These are phyloP conservation scores for Sebastes iracundus DNA, from an alignment of 2,797 vertebrate genomes.

Conservation along the genomic window DNA sequence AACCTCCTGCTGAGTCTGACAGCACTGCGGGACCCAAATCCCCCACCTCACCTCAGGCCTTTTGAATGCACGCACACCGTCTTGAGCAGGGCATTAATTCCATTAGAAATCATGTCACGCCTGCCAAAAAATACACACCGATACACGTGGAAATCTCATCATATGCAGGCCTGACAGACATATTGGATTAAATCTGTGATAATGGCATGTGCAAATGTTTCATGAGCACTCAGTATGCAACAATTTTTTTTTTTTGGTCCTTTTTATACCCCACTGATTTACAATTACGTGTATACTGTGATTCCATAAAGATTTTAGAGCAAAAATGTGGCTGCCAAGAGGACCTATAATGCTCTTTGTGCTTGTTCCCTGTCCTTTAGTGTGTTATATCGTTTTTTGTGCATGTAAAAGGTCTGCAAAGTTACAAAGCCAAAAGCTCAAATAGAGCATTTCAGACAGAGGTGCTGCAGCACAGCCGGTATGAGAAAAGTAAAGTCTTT, in stretches of 20 bases:
- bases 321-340: not conserved
- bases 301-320: not conserved
- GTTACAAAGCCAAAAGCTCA: too few relatives aligned
- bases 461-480: too few relatives aligned
- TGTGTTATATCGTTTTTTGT: too few relatives aligned
- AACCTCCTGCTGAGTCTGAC: conserved; percentile 43
- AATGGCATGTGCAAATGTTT: not conserved
- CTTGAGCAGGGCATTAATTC: conserved; percentile 5
- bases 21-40: not conserved
- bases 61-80: conserved; percentile 3
- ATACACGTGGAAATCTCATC: conserved; percentile 15
- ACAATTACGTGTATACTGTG: not conserved
- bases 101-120: not conserved
- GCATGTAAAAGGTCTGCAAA: too few relatives aligned
- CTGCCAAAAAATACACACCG: conserved; percentile 24
- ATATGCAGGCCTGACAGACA: not conserved
- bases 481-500: too few relatives aligned
- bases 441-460: too few relatives aligned
- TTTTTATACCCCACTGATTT: not conserved
- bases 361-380: too few relatives aligned
- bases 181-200: not conserved
- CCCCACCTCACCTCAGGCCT: conserved; percentile 5
- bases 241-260: not conserved
- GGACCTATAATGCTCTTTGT: too few relatives aligned
- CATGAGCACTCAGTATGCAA: not conserved